Base-by-base conservation (phyloP, 2,797 vertebrate genomes). In the Steatocranus sp. region DNA sequence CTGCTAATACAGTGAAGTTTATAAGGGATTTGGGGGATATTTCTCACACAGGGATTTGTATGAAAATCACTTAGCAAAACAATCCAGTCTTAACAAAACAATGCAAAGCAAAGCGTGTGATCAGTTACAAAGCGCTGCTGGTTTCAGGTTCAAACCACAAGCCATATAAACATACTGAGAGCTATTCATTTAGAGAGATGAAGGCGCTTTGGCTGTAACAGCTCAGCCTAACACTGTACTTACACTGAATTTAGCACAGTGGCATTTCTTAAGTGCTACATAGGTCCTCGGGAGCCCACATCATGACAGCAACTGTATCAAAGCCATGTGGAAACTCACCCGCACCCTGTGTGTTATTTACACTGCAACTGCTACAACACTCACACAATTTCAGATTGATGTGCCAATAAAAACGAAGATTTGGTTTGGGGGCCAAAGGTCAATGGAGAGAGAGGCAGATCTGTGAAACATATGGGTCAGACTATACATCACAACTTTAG, bases 61-160 rank as follows among this genome's bases (percentile, higher is more conserved):
- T 58, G 9, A 80, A 91, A 91, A 92, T 87, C 80, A 87, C 78
- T 87, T 87, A 86, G 61, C n/a, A 25, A 85, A 81, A 82, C 79
- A 85, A 88, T 86, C 81, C 76, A 58, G 56, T 80, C 56, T 56
- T 46, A 85, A 77, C 76, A 27, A 78, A 80, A 90, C 48, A 86
- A 90, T 75, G 32, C 68, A 81, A 83, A 77, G 66, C 58, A 83
- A 86, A 82, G 41, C 15, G 38, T 84, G 77, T 48, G 54, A 85
- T 84, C 74, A 58, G 30, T 36, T 83, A 32, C 66, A 81, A 84
- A 87, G 81, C 76, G 41, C 8, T 5, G 25, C 54, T 82, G 27
- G 27, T 58, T 81, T 81, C 9, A 38, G 43, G 38, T 43, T 3
- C 3, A 70, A 80, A 79, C 78, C 51, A 48, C 25, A 63, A 14